Evolutionary conservation across 2,888 invertebrate species (phyloP), one percentile per base, ranked within the genome.

Genomic region (Rotaria macrura): DNA sequence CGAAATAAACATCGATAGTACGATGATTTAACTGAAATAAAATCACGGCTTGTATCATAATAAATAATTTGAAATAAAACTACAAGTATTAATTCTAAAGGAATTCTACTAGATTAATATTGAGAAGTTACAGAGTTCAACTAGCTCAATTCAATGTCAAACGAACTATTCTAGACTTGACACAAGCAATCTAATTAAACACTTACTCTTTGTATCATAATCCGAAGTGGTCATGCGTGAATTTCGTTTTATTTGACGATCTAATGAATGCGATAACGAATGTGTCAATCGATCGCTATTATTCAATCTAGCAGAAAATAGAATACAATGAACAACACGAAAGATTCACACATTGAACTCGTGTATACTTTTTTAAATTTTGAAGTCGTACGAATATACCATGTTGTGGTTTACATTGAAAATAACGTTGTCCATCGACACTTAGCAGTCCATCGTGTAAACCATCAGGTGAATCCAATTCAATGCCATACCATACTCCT

Each of bases 401-500:
- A 88, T 89, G 89, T 85, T 89, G 89, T 29, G 89, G 88, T 87
- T 89, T 88, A 87, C 91, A 91, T 34, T 87, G 88, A 87, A 91
- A 91, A 87, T 91, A 91, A 34, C 89, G 87, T 23, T 88, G 88
- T 14, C 89, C 89, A 85, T 88, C 89, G 4, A 91, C 90, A 79
- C 23, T 43, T 79, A 79, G 34, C 5, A 89, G 88, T 4, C 91
- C 91, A 87, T 91, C 90, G 87, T 91, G 91, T 87, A 90, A 90
- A 3, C 91, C 91, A 34, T 88, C 90, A n/a, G 90, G 88, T 87
- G 88, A 87, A 87, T 90, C 90, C 84, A 91, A 88, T 87, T 90
- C 91, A 86, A 91, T 89, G 43, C 92, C 91, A 89, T 90, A 91
- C 91, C 91, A 92, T 23, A 88, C 88, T 65, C 91, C 91, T 91